These are phyloP conservation scores for Drosophila parthenogenetica DNA, from an alignment of 2,888 invertebrate genomes.

Conservation along the genomic window DNA sequence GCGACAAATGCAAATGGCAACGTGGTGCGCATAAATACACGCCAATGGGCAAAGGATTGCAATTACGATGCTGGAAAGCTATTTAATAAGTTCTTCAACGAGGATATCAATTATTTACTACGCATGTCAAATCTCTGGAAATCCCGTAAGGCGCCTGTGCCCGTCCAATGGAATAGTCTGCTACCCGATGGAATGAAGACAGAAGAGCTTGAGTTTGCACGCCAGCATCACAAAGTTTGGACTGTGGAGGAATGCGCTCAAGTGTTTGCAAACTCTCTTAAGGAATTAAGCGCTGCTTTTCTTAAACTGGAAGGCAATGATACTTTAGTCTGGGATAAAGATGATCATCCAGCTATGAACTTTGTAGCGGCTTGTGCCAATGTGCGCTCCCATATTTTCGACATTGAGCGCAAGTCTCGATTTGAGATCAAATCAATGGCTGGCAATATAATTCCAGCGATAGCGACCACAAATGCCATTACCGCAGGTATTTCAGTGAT, in stretches of 20 bases:
- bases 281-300: slow-evolving; percentile 87
- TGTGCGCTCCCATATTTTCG: slow-evolving; percentile 95
- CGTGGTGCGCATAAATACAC: slow-evolving; percentile 89
- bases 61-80: slow-evolving; percentile 93
- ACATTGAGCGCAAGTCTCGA: slow-evolving; percentile 93
- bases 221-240: slow-evolving; percentile 92
- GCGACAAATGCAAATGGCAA: slow-evolving; percentile 85
- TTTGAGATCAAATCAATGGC: slow-evolving; percentile 99
- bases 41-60: slow-evolving; percentile 94
- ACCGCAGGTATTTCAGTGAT: slow-evolving; percentile 98
- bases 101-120: slow-evolving; percentile 97
- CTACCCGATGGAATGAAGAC: slow-evolving; percentile 84
- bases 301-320: slow-evolving; percentile 85
- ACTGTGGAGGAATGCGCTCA: slow-evolving; percentile 90
- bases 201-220: slow-evolving; percentile 83
- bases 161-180: slow-evolving; percentile 90
- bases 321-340: slow-evolving; percentile 97
- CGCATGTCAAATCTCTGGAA: slow-evolving; percentile 99
- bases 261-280: slow-evolving; percentile 90
- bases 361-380: slow-evolving; percentile 98
- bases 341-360: slow-evolving; percentile 96
- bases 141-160: slow-evolving; percentile 93
- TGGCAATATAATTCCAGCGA: slow-evolving; percentile 99
- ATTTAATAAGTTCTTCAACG: slow-evolving; percentile 96
- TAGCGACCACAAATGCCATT: slow-evolving; percentile 99